Evolutionary conservation across 1,140 invertebrate genomes (phyloP).

Genomic region (Drosophila ogumai): DNA sequence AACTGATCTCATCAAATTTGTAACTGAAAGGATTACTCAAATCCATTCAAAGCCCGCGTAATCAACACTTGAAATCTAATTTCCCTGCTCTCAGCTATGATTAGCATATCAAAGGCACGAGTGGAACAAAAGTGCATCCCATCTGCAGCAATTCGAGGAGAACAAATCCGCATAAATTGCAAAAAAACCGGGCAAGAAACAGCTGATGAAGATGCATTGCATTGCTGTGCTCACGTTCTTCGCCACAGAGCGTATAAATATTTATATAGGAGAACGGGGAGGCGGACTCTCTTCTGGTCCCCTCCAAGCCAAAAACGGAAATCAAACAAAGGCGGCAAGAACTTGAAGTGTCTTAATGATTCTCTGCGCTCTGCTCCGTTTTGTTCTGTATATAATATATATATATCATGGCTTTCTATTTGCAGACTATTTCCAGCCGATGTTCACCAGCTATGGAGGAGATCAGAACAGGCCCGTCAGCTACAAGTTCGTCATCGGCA

Average conservation of each 20-base stretch:
- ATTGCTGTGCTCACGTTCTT: conserved; percentile 30
- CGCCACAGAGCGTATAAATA: conserved; percentile 29
- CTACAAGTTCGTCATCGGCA: conserved; percentile 87
- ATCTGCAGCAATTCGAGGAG: conserved; percentile 23
- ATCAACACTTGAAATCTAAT: conserved; percentile 24
- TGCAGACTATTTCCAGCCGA: conserved; percentile 87
- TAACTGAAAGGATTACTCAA: conserved; percentile 16
- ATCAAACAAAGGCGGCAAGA: conserved; percentile 25
- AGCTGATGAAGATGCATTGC: conserved; percentile 25
- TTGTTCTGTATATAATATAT: conserved; percentile 1
- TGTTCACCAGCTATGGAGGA: conserved; percentile 88
- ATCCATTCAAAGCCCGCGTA: conserved; percentile 1
- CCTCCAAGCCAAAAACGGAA: conserved; percentile 6
- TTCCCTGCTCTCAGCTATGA: conserved; percentile 2
- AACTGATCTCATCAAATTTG: conserved; percentile 21
- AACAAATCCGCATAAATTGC: conserved; percentile 39
- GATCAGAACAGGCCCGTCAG: conserved; percentile 77
- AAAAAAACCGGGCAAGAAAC: conserved; percentile 20
- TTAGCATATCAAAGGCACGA: conserved; percentile 32
- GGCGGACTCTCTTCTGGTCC: not conserved
- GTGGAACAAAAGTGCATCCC: conserved; percentile 9
- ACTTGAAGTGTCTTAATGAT: conserved; percentile 30
- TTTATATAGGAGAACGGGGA: conserved; percentile 23
- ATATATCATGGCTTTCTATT: conserved; percentile 33
- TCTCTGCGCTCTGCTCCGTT: conserved; percentile 7